Conservation (phyloP, 2,888 invertebrate species). For the Actias luna region DNA sequence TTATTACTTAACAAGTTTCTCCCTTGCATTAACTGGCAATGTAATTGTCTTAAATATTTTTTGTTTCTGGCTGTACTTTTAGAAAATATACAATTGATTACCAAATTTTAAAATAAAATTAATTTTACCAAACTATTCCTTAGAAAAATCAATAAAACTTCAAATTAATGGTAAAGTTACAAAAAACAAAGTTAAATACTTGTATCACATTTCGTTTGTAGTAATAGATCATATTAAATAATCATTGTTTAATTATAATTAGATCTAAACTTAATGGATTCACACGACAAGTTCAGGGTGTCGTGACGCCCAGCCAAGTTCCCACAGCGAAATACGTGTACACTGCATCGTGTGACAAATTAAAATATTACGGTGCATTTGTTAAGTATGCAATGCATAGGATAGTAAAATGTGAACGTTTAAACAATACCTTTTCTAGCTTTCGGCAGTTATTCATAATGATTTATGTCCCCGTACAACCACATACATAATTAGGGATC, state of each 20-base stretch:
- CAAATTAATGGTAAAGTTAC: too few species aligned
- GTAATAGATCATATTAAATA: not conserved
- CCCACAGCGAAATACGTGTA: conserved; percentile 39
- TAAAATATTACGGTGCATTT: conserved; percentile 69
- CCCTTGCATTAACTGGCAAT: too few species aligned
- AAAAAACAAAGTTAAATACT: not conserved
- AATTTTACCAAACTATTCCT: not conserved
- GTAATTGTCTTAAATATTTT: too few species aligned
- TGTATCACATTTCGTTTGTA: not conserved
- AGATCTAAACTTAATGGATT: conserved; percentile 27
- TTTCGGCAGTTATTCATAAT: conserved; percentile 60
- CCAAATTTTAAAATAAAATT: too few species aligned
- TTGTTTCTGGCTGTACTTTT: too few species aligned
- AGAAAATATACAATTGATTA: too few species aligned
- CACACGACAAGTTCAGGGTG: conserved; percentile 34
- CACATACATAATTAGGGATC: conserved; percentile 15
- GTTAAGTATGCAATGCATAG: conserved; percentile 57
- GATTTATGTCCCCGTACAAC: conserved; percentile 44
- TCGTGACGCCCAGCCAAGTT: conserved; percentile 47
- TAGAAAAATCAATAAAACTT: too few species aligned
- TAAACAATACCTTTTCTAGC: conserved; percentile 36
- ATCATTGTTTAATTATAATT: conserved; percentile 1
- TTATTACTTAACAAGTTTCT: too few species aligned
- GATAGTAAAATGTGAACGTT: conserved; percentile 40
- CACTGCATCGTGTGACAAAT: conserved; percentile 53